phyloP scores from a whole-genome alignment of 2,888 invertebrate genomes.

The Ophonus ardosiacus region DNA sequence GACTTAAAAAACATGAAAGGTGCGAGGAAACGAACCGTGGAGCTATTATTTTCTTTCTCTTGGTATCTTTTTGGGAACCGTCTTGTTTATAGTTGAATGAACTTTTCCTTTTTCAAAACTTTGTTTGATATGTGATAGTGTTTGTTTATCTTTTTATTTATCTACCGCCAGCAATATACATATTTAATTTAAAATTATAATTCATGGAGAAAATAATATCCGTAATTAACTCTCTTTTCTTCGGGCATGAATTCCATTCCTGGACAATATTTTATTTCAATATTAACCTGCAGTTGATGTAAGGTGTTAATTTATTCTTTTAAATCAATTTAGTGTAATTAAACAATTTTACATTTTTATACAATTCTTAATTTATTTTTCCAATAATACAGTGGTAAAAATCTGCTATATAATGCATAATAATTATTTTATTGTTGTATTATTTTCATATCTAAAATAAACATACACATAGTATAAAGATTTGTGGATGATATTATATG shows the following conservation, averaged over 20 bases:
- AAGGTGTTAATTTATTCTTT: background rate
- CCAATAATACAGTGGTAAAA: too few species aligned
- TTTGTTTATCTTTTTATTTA: conserved; percentile 17
- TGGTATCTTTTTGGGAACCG: conserved; percentile 13
- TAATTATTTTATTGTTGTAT: too few species aligned
- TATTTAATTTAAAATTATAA: background rate
- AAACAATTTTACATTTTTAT: too few species aligned
- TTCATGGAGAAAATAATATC: background rate
- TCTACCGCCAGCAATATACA: background rate
- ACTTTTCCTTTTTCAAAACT: conserved; percentile 44
- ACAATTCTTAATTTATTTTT: too few species aligned
- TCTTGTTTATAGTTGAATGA: conserved; percentile 52
- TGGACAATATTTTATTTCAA: background rate
- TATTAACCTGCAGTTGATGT: background rate
- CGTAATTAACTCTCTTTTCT: background rate
- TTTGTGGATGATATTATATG: too few species aligned
- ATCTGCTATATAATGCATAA: too few species aligned
- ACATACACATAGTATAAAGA: too few species aligned
- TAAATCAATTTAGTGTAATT: too few species aligned
- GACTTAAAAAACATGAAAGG: conserved; percentile 11
- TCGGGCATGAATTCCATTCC: background rate
- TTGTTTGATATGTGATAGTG: conserved; percentile 25
- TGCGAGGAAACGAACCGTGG: conserved; percentile 35
- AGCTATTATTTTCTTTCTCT: conserved; percentile 44
- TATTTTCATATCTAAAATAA: too few species aligned